Evolutionary conservation across 2,797 vertebrate species (phyloP), one percentile per base, ranked within the genome.

Genomic region (Pteronotus mesoamericanus): DNA sequence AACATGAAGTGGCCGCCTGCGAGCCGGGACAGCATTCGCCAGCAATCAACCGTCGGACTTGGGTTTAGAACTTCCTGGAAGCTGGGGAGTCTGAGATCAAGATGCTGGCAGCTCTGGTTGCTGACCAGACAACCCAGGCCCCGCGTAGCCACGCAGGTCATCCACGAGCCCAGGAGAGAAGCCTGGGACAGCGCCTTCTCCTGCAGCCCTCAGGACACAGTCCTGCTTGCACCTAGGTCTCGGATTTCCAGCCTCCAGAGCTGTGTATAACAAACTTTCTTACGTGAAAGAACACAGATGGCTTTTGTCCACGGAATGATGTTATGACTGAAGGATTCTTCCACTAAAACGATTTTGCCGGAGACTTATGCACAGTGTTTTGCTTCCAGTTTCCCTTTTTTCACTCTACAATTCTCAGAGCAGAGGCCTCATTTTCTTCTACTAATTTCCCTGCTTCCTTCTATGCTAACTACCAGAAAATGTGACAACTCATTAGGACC

Each of bases 141-240:
- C 74, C 46, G 1, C 0, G n/a, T 9, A 32, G 51, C 24, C n/a
- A 1, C 0, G 48, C 75, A 78, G 48, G 12, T 2, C 19, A 1
- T 7, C 32, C n/a, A 77, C 19, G 34, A n/a, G 46, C 46, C 32
- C n/a, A 37, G 19, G 74, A 51, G 22, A 29, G 16, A 21, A 46
- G 46, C 5, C 72, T 16, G 29, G 26, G 32, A n/a, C 72, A 48
- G 44, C 46, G 21, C 29, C 74, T 44, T 16, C 72, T 39, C 68
- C 3, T 32, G 1, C 29, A 48, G 46, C 32, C 29, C 18, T 32
- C 29, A 1, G 29, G 26, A n/a, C 10, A 77, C 19, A 34, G 21
- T 4, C 10, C 46, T 34, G 74, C 74, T 74, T 51, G 32, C 29
- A 21, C 32, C 32, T 21, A 29, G 1, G n/a, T 48, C 34, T 34